Percentiles rank a stretch among this genome's conserved stretches.
phyloP scores from a whole-genome alignment of 1,140 invertebrate species.

The Archegozetes longisetosus region DNA sequence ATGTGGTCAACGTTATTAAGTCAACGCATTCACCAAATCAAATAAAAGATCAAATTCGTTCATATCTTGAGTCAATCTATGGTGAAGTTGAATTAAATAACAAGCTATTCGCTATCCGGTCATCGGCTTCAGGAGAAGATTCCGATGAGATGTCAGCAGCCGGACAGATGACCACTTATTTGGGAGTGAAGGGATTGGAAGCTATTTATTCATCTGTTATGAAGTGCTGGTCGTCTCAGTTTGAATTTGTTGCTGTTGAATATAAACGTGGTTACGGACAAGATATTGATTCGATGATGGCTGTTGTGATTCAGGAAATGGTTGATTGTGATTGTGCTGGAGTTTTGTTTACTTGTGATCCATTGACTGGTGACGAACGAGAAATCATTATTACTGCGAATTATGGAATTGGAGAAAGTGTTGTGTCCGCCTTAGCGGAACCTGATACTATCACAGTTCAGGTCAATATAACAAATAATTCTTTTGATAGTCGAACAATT shows the following conservation, averaged over 20 bases:
- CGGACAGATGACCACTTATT: constrained; percentile 61
- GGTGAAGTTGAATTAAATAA: too few species aligned
- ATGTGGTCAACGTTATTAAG: too few species aligned
- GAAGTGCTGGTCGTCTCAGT: constrained; percentile 63
- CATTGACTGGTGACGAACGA: constrained; percentile 45
- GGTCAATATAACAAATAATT: neutral
- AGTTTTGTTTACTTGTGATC: constrained; percentile 62
- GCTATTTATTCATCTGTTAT: constrained; percentile 30
- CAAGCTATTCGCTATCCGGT: constrained; percentile 35
- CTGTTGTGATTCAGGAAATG: constrained; percentile 73
- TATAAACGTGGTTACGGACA: constrained; percentile 52
- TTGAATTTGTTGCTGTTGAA: constrained; percentile 49
- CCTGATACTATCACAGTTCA: constrained; percentile 49
- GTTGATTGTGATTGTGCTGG: too few species aligned
- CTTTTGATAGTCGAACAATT: too few species aligned
- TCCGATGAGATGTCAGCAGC: constrained; percentile 54
- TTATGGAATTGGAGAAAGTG: constrained; percentile 51
- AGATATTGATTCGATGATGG: constrained; percentile 44
- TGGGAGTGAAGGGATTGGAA: constrained; percentile 40
- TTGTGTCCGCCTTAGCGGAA: constrained; percentile 53
- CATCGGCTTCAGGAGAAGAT: constrained; percentile 54
- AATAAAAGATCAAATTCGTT: too few species aligned
- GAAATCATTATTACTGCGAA: constrained; percentile 52
- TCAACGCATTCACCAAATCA: too few species aligned
- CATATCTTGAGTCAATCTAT: too few species aligned